phyloP scores from a whole-genome alignment of 2,113 vertebrate species.

The Scytalopus superciliaris region DNA sequence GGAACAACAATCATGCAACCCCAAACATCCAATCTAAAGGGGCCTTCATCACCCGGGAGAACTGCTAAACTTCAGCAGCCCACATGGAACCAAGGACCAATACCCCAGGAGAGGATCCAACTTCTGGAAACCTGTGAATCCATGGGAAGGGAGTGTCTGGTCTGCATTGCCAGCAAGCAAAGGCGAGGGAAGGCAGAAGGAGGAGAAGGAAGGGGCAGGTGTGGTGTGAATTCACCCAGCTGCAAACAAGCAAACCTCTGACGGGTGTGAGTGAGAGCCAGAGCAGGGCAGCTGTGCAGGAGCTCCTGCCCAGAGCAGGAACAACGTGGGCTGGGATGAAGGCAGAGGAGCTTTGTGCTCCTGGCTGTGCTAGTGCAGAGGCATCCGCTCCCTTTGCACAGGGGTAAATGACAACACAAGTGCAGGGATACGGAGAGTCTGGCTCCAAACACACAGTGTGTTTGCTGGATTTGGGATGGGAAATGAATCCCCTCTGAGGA shows the following conservation, averaged over 20 bases:
- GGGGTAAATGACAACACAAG: not conserved
- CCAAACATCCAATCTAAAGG: not conserved
- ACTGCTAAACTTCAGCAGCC: not conserved
- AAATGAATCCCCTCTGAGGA: not conserved
- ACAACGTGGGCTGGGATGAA: not conserved
- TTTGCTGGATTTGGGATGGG: not conserved
- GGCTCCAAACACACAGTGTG: not conserved
- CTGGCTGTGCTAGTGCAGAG: not conserved
- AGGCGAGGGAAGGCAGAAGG: not conserved
- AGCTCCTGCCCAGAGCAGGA: not conserved
- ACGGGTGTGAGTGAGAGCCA: not conserved
- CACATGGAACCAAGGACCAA: not conserved
- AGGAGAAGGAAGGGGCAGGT: not conserved
- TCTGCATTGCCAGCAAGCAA: rapidly evolving
- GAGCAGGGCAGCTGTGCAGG: not conserved
- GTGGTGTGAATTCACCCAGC: not conserved
- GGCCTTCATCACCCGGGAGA: not conserved
- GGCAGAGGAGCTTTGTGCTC: not conserved
- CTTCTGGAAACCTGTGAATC: not conserved
- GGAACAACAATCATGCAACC: not conserved
- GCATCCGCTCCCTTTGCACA: not conserved
- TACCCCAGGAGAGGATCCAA: not conserved
- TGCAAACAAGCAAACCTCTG: not conserved
- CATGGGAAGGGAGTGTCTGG: not conserved
- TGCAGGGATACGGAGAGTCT: not conserved